Conservation (phyloP, 2,888 invertebrate genomes). For the Tromatobia lineatoria region DNA sequence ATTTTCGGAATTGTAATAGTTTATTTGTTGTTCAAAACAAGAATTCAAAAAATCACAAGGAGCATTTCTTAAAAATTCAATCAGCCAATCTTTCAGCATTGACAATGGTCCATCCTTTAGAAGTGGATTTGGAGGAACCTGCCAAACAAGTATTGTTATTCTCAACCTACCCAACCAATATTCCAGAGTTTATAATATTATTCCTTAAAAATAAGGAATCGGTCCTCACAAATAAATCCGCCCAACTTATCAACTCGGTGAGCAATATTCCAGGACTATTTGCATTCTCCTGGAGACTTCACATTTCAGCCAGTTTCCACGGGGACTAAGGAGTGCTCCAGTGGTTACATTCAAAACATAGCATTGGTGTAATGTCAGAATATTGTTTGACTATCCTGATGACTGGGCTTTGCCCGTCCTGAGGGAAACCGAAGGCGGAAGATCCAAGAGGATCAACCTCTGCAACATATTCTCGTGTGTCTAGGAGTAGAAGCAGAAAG, state of each 20-base stretch:
- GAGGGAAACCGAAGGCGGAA: constrained; percentile 71
- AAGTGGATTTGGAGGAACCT: too few relatives aligned
- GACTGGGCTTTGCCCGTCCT: constrained; percentile 66
- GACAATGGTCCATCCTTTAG: too few relatives aligned
- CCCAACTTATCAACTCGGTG: background rate
- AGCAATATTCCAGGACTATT: background rate
- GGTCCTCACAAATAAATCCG: background rate
- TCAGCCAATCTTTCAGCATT: too few relatives aligned
- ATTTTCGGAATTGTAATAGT: too few relatives aligned
- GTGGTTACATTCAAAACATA: constrained; percentile 1
- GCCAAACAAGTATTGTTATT: too few relatives aligned
- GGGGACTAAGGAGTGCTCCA: background rate
- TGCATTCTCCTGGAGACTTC: background rate
- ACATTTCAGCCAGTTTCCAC: too few relatives aligned
- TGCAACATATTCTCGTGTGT: constrained; percentile 3
- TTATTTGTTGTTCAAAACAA: too few relatives aligned
- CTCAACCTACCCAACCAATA: too few relatives aligned
- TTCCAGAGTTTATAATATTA: background rate
- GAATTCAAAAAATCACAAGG: too few relatives aligned
- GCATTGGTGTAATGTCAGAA: constrained; percentile 62
- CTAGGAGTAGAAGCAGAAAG: constrained; percentile 23
- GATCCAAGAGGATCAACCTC: constrained; percentile 32
- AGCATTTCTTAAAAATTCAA: too few relatives aligned
- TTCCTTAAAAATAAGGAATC: background rate
- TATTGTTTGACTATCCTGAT: constrained; percentile 73